A percentile compares a stretch with the other conserved stretches of the same genome.
phyloP scores from a whole-genome alignment of 2,113 vertebrate genomes.

The Poicephalus meyeri region DNA sequence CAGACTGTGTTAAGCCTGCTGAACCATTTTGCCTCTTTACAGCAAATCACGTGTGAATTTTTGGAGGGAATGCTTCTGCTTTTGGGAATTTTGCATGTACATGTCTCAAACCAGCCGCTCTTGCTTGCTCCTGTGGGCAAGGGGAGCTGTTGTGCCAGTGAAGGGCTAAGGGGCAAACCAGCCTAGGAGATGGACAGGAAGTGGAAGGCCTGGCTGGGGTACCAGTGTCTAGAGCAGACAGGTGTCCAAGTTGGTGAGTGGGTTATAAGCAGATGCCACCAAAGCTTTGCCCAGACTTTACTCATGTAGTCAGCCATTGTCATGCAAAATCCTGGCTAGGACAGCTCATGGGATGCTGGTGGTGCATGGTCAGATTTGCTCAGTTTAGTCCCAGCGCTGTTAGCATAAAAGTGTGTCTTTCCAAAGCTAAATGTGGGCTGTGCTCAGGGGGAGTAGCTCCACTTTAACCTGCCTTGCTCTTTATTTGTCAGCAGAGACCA shows the following conservation, averaged over 20 bases:
- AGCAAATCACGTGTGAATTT: neutral
- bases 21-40: neutral
- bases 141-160: neutral
- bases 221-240: neutral
- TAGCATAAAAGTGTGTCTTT: neutral
- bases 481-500: neutral
- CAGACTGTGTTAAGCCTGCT: neutral
- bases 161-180: neutral
- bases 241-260: neutral
- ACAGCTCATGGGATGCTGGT: neutral
- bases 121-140: neutral
- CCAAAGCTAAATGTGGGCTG: neutral
- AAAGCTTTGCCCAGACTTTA: slow-evolving; percentile 14
- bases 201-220: neutral
- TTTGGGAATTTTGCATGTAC: fast-evolving
- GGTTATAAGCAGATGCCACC: neutral
- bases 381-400: neutral
- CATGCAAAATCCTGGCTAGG: neutral
- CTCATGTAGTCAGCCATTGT: neutral
- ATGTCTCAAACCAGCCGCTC: neutral
- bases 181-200: neutral
- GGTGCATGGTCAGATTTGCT: neutral
- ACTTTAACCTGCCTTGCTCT: neutral
- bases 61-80: neutral
- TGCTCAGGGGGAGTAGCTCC: neutral